Evolutionary conservation across 2,888 invertebrate species (phyloP).

Genomic region (Diaphora mendica): DNA sequence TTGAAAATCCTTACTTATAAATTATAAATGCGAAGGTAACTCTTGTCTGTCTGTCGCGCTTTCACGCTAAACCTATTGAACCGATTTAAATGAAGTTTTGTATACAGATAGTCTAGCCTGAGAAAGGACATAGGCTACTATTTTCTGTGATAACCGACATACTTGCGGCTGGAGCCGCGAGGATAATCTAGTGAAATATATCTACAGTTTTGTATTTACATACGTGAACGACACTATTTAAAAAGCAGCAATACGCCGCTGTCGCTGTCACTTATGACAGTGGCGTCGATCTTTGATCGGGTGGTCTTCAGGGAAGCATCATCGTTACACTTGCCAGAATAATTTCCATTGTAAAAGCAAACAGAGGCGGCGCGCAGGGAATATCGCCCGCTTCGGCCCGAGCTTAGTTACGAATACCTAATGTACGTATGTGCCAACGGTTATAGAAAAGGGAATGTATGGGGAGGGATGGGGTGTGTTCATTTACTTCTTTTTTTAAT

Average conservation of each 20-base stretch:
- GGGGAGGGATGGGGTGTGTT: not conserved
- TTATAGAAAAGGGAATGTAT: not conserved
- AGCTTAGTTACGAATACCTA: constrained; percentile 24
- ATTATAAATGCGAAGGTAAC: too few species aligned
- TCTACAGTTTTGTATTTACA: not conserved
- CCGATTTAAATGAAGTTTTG: too few species aligned
- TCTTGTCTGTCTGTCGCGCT: too few species aligned
- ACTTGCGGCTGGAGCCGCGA: too few species aligned
- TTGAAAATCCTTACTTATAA: too few species aligned
- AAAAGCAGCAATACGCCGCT: not conserved
- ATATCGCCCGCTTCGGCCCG: constrained; percentile 23
- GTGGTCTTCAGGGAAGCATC: constrained; percentile 59
- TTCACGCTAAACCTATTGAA: too few species aligned
- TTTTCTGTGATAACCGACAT: too few species aligned
- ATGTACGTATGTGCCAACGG: constrained; percentile 22
- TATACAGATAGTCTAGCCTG: too few species aligned
- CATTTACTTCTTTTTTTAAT: constrained; percentile 20
- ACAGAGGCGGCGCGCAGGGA: constrained; percentile 43
- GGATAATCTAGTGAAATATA: not conserved
- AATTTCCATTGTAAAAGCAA: constrained; percentile 63
- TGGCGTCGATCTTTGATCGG: constrained; percentile 18
- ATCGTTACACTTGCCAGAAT: constrained; percentile 63
- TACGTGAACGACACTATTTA: not conserved
- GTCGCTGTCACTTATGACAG: not conserved
- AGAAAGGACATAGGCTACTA: too few species aligned